Base-by-base conservation (phyloP, 2,888 invertebrate species). In the Pogonocherus hispidulus region DNA sequence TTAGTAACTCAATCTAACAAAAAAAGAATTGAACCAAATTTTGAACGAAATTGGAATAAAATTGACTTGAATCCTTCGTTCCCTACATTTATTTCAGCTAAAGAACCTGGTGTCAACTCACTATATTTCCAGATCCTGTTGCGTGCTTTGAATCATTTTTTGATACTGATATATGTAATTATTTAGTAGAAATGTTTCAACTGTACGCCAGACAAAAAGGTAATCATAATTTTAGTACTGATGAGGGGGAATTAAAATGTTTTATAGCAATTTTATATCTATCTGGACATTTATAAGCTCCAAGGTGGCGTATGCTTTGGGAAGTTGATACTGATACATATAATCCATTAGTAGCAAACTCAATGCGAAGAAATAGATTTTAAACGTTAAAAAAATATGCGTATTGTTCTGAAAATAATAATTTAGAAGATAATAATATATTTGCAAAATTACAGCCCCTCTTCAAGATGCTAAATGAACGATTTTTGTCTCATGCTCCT, bases 381-480 rank as follows among this genome's bases (percentile, higher is more conserved):
- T 60, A 71, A 14, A 35, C n/a, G 1, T 14, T 72, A 23, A 68
- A 57, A 55, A 67, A 37, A 51, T 65, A 54, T 62, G 14, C 18
- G 5, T 69, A 69, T 63, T 69, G 52, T 49, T 16, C 59, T 19
- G 69, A 71, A 44, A 69, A 70, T 65, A 51, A 23, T 32, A 52
- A 64, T 22, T 41, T 67, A 32, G 35, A 14, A 3, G 1, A 2
- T 2, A 49, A 60, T 47, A 32, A 71, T 51, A 72, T 69, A 57
- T 69, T 72, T 66, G 63, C 54, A n/a, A 72, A 72, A 56, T 6
- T 72, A 9, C 64, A 22, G n/a, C 64, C 60, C 6, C 32, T 69
- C 4, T 62, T 72, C 23, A 41, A 67, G 9, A 51, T 55, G 51
- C 37, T 72, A 35, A 72, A 71, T 62, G n/a, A 67, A 44, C 16